Evolutionary conservation across 2,797 vertebrate genomes (phyloP).

Genomic region (Podarcis lilfordi): DNA sequence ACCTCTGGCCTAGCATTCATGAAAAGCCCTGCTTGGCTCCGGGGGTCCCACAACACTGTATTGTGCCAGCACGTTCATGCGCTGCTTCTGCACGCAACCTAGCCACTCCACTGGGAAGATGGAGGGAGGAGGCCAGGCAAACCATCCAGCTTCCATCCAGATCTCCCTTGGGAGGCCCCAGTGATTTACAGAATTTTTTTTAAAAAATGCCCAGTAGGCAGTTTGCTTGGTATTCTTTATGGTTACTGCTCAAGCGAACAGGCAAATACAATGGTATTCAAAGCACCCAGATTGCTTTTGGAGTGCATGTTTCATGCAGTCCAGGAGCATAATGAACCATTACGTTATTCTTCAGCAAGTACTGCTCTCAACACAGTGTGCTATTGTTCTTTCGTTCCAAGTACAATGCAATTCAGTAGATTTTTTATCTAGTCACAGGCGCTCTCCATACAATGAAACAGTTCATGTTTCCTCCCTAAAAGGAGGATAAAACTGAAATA

Average conservation of each 20-base stretch:
- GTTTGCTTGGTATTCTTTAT: not conserved
- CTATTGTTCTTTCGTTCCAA: slow-evolving; percentile 57
- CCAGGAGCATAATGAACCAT: slow-evolving; percentile 26
- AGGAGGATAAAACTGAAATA: not conserved
- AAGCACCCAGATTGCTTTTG: slow-evolving; percentile 18
- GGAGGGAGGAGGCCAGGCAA: not conserved
- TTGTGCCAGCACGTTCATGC: not conserved
- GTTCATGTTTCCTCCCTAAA: slow-evolving; percentile 10
- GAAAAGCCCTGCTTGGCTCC: not conserved
- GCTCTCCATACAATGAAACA: slow-evolving; percentile 39
- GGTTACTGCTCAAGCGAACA: not conserved
- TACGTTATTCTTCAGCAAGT: not conserved
- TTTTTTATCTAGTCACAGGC: slow-evolving; percentile 38
- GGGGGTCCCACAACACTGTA: not conserved
- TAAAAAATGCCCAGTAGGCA: not conserved
- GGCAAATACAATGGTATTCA: not conserved
- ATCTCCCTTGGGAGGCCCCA: too few relatives aligned
- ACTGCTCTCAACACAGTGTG: slow-evolving; percentile 40
- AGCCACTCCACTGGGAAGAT: not conserved
- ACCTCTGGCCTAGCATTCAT: not conserved
- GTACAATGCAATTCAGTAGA: slow-evolving; percentile 32
- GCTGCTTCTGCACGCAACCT: not conserved
- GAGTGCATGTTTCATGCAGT: not conserved
- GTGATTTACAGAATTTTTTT: not conserved
- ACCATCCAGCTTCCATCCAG: not conserved